Percentiles rank a stretch among this genome's conserved stretches.
These are phyloP conservation scores for Entelurus aequoreus DNA, from an alignment of 2,113 vertebrate genomes.

Conservation along the genomic window DNA sequence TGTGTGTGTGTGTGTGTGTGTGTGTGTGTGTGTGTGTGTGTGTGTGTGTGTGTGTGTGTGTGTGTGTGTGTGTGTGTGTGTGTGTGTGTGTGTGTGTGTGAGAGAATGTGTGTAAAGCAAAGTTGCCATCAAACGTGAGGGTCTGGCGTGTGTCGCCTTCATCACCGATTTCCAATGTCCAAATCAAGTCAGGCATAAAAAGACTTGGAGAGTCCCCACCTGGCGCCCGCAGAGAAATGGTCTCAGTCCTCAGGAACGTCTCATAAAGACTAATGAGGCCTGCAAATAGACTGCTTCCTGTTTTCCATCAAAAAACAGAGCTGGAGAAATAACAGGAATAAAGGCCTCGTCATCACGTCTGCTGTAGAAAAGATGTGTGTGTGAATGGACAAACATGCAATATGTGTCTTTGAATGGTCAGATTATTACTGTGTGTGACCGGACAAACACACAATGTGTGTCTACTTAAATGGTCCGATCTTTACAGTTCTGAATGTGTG, in stretches of 20 bases:
- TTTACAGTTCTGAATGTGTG: too few species aligned
- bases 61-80: too few species aligned
- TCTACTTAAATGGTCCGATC: too few species aligned
- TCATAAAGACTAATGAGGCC: constrained; percentile 32
- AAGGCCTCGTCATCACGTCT: not conserved
- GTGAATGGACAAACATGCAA: too few species aligned
- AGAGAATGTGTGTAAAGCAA: not conserved
- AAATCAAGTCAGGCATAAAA: constrained; percentile 28
- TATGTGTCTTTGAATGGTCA: too few species aligned
- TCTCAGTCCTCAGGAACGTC: constrained; percentile 6
- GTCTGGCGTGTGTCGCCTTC: constrained; percentile 11
- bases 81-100: too few species aligned
- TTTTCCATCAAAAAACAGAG: constrained; percentile 12
- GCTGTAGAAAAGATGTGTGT: too few species aligned
- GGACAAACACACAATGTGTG: too few species aligned
- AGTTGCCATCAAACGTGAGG: not conserved
- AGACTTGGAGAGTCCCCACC: not conserved
- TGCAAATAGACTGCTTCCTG: constrained; percentile 36
- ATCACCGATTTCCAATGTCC: constrained; percentile 29
- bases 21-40: not conserved
- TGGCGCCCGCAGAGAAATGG: constrained; percentile 10
- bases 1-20: not conserved
- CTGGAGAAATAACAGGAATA: constrained; percentile 1
- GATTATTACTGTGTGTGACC: too few species aligned
- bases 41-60: too few species aligned